These are phyloP conservation scores for Dromococcyx pavoninus DNA, from an alignment of 2,797 vertebrate species.

Conservation along the genomic window DNA sequence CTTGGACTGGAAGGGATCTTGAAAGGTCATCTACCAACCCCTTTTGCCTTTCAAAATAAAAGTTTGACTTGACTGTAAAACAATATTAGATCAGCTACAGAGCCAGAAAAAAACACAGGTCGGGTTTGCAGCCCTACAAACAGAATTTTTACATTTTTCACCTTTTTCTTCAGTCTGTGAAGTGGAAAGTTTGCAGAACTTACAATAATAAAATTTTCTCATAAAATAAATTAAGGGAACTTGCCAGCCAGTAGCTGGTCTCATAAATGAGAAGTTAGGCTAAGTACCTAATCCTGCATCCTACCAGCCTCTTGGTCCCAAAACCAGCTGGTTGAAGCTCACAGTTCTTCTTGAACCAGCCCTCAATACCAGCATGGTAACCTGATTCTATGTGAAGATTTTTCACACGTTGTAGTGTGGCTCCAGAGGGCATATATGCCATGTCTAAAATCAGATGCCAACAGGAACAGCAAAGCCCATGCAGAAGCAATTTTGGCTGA, in stretches of 20 bases:
- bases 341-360: background rate
- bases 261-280: background rate
- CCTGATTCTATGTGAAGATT: background rate
- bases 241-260: background rate
- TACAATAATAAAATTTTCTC: background rate
- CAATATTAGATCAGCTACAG: background rate
- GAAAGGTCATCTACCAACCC: too few species aligned
- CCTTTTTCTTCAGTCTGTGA: background rate
- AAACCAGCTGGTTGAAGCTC: background rate
- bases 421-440: background rate
- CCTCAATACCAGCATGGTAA: background rate
- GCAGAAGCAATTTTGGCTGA: background rate
- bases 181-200: background rate
- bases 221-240: background rate
- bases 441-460: background rate
- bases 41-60: background rate
- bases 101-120: background rate
- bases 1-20: too few species aligned
- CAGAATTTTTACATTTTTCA: background rate
- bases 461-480: background rate
- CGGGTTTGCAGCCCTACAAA: background rate
- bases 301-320: background rate
- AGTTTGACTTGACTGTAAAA: background rate
- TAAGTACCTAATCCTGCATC: background rate
- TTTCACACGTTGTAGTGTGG: fast-evolving